Evolutionary conservation across 2,888 invertebrate genomes (phyloP).

Genomic region (Drosophila meridiana): DNA sequence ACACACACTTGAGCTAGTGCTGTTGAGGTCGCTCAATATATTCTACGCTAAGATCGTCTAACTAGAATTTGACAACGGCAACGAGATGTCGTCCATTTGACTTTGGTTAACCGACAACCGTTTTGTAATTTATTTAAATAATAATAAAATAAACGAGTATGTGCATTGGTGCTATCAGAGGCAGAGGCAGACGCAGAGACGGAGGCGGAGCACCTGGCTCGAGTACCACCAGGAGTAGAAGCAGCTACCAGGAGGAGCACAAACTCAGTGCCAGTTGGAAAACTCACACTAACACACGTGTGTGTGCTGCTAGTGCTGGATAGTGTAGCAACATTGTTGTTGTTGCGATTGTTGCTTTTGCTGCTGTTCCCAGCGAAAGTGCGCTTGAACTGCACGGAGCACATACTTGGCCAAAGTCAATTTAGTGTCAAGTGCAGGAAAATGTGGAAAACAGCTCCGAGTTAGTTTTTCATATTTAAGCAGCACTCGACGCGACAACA

Average conservation of each 20-base stretch:
- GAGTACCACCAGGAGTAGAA: slow-evolving; percentile 13
- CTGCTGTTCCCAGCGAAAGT: slow-evolving; percentile 67
- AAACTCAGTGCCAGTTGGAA: neutral
- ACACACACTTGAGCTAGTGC: neutral
- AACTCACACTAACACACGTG: neutral
- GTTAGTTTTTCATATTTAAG: slow-evolving; percentile 81
- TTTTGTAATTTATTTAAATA: slow-evolving; percentile 80
- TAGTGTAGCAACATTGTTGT: slow-evolving; percentile 24
- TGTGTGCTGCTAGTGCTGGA: slow-evolving; percentile 15
- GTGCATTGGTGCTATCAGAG: slow-evolving; percentile 39
- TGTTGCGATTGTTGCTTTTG: slow-evolving; percentile 33
- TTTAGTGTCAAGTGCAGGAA: slow-evolving; percentile 80
- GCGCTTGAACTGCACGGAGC: slow-evolving; percentile 73
- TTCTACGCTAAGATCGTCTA: slow-evolving; percentile 68
- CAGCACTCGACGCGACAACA: slow-evolving; percentile 66
- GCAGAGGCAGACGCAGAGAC: slow-evolving; percentile 5
- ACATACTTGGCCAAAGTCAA: slow-evolving; percentile 80
- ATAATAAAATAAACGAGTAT: slow-evolving; percentile 76
- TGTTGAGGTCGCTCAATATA: slow-evolving; percentile 62
- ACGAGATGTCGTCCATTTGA: slow-evolving; percentile 70
- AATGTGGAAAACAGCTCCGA: slow-evolving; percentile 78
- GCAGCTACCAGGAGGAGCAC: slow-evolving; percentile 3
- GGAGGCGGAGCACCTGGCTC: slow-evolving; percentile 20
- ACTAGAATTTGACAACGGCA: slow-evolving; percentile 24
- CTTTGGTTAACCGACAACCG: slow-evolving; percentile 78